A percentile compares a stretch with the other conserved stretches of the same genome.
phyloP scores from a whole-genome alignment of 2,113 vertebrate species.

The Corythoichthys haematopterus region DNA sequence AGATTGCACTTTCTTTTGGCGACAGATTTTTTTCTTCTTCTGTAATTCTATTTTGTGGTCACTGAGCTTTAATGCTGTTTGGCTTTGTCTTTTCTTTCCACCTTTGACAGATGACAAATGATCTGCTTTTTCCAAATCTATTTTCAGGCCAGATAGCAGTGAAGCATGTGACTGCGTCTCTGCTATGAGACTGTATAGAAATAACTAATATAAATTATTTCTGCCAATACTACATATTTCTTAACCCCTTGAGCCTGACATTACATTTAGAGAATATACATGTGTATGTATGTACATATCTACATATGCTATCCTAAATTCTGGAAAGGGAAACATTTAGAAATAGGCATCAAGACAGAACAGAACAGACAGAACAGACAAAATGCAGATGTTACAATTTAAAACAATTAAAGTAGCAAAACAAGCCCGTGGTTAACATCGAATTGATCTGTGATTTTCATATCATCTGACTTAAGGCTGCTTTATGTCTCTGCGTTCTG shows the following conservation, averaged over 20 bases:
- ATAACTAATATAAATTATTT: background rate
- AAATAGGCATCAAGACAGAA: no score
- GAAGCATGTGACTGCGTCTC: background rate
- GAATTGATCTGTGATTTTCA: no score
- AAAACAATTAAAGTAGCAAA: no score
- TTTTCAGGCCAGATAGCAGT: background rate
- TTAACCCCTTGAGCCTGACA: background rate
- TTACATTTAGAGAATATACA: no score
- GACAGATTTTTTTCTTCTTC: background rate
- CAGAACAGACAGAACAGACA: no score
- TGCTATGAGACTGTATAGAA: background rate
- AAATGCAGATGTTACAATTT: no score
- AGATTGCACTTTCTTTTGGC: background rate
- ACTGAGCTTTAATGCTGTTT: background rate
- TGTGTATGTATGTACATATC: no score
- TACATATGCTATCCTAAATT: no score
- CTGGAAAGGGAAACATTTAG: no score
- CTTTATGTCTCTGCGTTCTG: no score
- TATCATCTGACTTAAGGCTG: no score
- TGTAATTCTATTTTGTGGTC: background rate
- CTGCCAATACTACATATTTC: background rate
- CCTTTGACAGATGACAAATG: constrained; percentile 1
- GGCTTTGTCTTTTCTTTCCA: background rate
- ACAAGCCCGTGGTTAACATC: no score
- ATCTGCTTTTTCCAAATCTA: constrained; percentile 1